Evolutionary conservation across 2,888 invertebrate genomes (phyloP), one percentile per base, ranked within the genome.

Genomic region (Syrphus vitripennis): DNA sequence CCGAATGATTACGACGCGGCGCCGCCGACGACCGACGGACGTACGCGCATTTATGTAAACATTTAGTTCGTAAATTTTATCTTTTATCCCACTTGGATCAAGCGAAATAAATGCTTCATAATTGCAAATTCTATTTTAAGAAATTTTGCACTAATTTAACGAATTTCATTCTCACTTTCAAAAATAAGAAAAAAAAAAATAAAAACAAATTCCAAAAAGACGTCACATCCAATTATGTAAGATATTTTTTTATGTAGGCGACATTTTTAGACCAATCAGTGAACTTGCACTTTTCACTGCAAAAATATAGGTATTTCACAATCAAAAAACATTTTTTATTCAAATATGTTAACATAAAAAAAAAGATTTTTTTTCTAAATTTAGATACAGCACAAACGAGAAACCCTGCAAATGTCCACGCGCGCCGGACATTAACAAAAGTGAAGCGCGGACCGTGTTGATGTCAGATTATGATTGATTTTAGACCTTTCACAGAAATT

Each of bases 41-140:
- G n/a, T 3, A 42, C 26, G 6, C 71, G 61, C 57, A 59, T 55
- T 42, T 50, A n/a, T n/a, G 77, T 78, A 78, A 59, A 61, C 70
- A 55, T 50, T 75, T 65, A 10, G 57, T 65, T 63, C 40, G 50
- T 50, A 69, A 42, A 72, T 84, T 72, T 76, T 81, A 59, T 67
- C 59, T 71, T 65, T 59, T 57, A 75, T 80, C 31, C 70, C 69
- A 81, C 40, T 72, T n/a, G 6, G 48, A 55, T 42, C 37, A 42
- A 40, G 14, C 16, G 16, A 65, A 70, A n/a, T n/a, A n/a, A 65
- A 2, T 42, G 10, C 14, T 69, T 74, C 48, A 29, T 48, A 71
- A 61, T 81, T 9, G 77, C 69, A 48, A 86, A 82, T 50, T 82
- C 77, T 86, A 82, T 86, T 86, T 82, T 82, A 14, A 65, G 45